These are phyloP conservation scores for Phaethornis superciliosus DNA, from an alignment of 2,113 vertebrate species.

Conservation along the genomic window DNA sequence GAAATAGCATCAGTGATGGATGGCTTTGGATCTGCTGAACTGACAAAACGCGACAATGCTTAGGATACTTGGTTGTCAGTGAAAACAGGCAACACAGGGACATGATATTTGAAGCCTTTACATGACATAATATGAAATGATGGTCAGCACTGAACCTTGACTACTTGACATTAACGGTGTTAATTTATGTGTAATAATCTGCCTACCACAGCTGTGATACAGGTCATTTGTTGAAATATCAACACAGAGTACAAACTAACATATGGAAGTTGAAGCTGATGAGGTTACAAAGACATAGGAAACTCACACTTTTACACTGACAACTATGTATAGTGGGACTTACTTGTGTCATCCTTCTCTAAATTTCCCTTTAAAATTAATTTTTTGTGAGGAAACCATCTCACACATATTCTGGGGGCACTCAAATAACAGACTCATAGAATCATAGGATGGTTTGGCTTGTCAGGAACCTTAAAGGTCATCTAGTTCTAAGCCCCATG, in stretches of 20 bases:
- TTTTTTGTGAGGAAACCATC: not conserved
- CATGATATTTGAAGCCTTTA: slow-evolving; percentile 65
- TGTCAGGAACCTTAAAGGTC: too few relatives aligned
- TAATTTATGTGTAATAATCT: slow-evolving; percentile 70
- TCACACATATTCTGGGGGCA: not conserved
- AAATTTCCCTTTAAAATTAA: not conserved
- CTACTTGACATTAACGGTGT: slow-evolving; percentile 64
- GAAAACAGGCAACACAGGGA: slow-evolving; percentile 74
- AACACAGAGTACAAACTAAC: not conserved
- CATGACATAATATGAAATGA: slow-evolving; percentile 73
- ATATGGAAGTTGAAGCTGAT: not conserved
- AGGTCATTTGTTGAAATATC: slow-evolving; percentile 54
- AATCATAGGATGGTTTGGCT: too few relatives aligned
- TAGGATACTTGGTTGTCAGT: slow-evolving; percentile 73
- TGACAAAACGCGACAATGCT: slow-evolving; percentile 71
- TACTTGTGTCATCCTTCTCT: not conserved
- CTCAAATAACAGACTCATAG: not conserved
- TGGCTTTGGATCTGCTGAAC: slow-evolving; percentile 66
- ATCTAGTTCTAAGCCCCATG: too few relatives aligned
- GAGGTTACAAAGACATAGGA: not conserved
- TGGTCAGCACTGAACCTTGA: slow-evolving; percentile 73
- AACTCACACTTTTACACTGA: not conserved
- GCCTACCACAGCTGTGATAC: slow-evolving; percentile 39
- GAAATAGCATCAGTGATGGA: slow-evolving; percentile 76
- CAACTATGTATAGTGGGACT: not conserved